Evolutionary conservation across 2,113 vertebrate genomes (phyloP).

Genomic region (Lasiurus borealis): DNA sequence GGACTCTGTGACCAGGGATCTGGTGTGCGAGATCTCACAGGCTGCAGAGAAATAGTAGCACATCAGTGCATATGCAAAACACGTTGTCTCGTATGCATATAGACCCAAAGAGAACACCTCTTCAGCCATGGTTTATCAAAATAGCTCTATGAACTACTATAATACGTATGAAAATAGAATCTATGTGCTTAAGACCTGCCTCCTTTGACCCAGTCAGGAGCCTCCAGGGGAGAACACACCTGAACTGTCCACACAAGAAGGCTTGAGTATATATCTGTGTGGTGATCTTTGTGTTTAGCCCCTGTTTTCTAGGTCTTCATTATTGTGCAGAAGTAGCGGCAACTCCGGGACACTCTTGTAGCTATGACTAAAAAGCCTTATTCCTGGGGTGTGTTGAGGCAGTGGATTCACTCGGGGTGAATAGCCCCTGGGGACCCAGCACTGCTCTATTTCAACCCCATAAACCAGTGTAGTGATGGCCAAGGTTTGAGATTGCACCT

Average conservation of each 20-base stretch:
- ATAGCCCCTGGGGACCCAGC: not conserved
- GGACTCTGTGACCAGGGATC: constrained; percentile 69
- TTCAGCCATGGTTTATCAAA: not conserved
- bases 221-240: not conserved
- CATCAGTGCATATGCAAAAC: constrained; percentile 14
- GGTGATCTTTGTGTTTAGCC: not conserved
- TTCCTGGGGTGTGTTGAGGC: not conserved
- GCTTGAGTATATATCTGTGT: not conserved
- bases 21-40: constrained; percentile 1
- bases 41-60: constrained; percentile 72
- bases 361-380: not conserved
- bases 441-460: not conserved
- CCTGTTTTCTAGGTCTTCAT: not conserved
- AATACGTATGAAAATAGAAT: constrained; percentile 28
- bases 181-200: not conserved
- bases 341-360: not conserved
- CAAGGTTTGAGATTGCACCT: not conserved
- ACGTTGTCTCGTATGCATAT: not conserved
- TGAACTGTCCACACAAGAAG: not conserved
- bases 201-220: not conserved
- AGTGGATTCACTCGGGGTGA: not conserved
- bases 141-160: not conserved
- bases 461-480: not conserved
- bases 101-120: not conserved
- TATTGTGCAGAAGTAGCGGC: not conserved